Base-by-base conservation (phyloP, 2,113 vertebrate species). In the Okapia johnstoni region DNA sequence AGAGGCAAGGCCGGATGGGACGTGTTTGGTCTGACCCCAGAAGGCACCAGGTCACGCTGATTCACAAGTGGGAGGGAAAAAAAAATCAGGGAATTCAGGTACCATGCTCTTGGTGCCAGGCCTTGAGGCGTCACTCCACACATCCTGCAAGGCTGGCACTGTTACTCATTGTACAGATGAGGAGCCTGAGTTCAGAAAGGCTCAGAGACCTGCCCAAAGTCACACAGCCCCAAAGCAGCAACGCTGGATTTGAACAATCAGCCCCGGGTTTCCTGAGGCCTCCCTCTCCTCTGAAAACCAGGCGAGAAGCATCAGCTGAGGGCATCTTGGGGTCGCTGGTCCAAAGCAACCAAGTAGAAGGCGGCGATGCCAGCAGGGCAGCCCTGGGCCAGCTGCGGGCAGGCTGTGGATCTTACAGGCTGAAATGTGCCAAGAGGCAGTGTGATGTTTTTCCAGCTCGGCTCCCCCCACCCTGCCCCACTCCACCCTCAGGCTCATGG, bases 181-280 rank as follows among this genome's bases (percentile, higher is more conserved):
- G 17, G 12, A 85, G 46, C 77, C 50, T 1, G n/a, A 88, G 77
- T 2, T 79, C 77, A 43, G 54, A 85, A 88, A 88, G 63, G 81
- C 81, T 77, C 16, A 54, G 50, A 30, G n/a, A 58, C 23, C 17
- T 5, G 46, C 16, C 70, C 40, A 25, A 36, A 92, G 96, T 73
- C 61, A 87, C 93, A 83, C 4, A 55, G 86, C 40, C 33, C 46
- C n/a, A n/a, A 76, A 60, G 79, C 81, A 86, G 50, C 66, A 52
- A 54, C 54, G 40, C 54, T 70, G 73, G 28, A 90, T 87, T 40
- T 89, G 87, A 94, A 92, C 63, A 21, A 58, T 28, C 50, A 86
- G 60, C 36, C 43, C 28, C 6, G 11, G 57, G 52, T 25, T 81
- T 50, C 21, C 28, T 1, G 1, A 16, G 58, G 14, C n/a, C 86